Evolutionary conservation across 2,797 vertebrate species (phyloP), one percentile per base, ranked within the genome.

Genomic region (Cygnus olor): DNA sequence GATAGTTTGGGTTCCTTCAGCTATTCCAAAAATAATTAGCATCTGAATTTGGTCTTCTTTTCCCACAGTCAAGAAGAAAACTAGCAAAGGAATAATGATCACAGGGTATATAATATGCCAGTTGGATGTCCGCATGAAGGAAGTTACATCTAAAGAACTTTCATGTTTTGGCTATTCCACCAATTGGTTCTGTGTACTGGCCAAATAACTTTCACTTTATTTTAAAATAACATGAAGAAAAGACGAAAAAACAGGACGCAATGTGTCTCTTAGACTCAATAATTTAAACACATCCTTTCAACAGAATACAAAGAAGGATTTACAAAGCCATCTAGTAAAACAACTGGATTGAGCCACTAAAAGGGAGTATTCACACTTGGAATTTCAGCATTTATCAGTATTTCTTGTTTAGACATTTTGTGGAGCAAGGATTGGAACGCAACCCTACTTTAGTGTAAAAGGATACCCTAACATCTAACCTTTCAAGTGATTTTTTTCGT

Each of bases 211-310:
- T 85, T 69, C 38, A 45, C 24, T 63, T 71, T 28, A 40, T 34
- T 93, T 89, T 86, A 58, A 93, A 78, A 81, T 69, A 82, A 78
- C 21, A 61, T 9, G 25, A 76, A 68, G 14, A 44, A 47, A 91
- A 44, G 44, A 44, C 8, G 17, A 18, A 11, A 47, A 21, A 47
- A 38, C 38, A 38, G 38, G 38, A 38, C 38, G 11, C 38, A 38
- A 38, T 38, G 38, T 38, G 38, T 38, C 38, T 42, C 42, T 42
- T 42, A 42, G 16, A 44, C 42, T 44, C 42, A 44, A 44, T 16
- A 51, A 83, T 96, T 90, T 93, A 94, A 89, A 89, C 53, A 91
- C 49, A 83, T 6, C 6, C 16, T 94, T 81, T 79, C 45, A 79
- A 71, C 32, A 19, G 40, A 89, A n/a, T 85, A 90, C 56, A 81